phyloP scores from a whole-genome alignment of 2,797 vertebrate genomes.

The Crenuchus spilurus region DNA sequence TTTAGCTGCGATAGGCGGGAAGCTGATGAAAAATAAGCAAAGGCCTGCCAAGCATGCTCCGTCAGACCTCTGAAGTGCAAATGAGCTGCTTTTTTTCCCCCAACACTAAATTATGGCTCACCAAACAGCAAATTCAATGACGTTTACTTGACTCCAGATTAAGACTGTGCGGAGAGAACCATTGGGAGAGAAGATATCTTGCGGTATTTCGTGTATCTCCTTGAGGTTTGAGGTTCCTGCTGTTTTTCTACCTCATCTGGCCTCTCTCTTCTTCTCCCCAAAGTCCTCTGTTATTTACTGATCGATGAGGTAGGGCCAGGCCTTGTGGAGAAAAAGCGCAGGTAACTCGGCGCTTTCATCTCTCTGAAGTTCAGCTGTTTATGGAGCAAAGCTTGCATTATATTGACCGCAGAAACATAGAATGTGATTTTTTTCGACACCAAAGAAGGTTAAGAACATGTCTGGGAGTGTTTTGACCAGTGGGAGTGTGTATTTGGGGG shows the following conservation, averaged over 20 bases:
- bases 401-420: slow-evolving; percentile 40
- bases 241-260: slow-evolving; percentile 10
- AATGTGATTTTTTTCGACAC: slow-evolving; percentile 29
- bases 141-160: slow-evolving; percentile 71
- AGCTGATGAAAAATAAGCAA: slow-evolving; percentile 75
- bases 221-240: slow-evolving; percentile 6
- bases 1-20: slow-evolving; percentile 71
- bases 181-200: slow-evolving; percentile 19
- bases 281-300: slow-evolving; percentile 37
- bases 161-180: slow-evolving; percentile 49
- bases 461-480: slow-evolving; percentile 21
- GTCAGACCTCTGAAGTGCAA: slow-evolving; percentile 79
- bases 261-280: not conserved
- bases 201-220: not conserved
- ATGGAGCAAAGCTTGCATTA: slow-evolving; percentile 8
- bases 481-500: not conserved
- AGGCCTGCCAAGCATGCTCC: slow-evolving; percentile 74
- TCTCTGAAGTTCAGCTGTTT: slow-evolving; percentile 36
- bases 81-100: slow-evolving; percentile 66
- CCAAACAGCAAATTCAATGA: slow-evolving; percentile 52
- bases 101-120: slow-evolving; percentile 60
- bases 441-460: slow-evolving; percentile 2
- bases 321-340: slow-evolving; percentile 20
- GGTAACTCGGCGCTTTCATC: slow-evolving; percentile 38
- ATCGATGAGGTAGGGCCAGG: slow-evolving; percentile 28